Percentiles rank a stretch among this genome's conserved stretches.
phyloP scores from a whole-genome alignment of 64 coral and sea anemone genomes.

The Dendrophyllia cribrosa region DNA sequence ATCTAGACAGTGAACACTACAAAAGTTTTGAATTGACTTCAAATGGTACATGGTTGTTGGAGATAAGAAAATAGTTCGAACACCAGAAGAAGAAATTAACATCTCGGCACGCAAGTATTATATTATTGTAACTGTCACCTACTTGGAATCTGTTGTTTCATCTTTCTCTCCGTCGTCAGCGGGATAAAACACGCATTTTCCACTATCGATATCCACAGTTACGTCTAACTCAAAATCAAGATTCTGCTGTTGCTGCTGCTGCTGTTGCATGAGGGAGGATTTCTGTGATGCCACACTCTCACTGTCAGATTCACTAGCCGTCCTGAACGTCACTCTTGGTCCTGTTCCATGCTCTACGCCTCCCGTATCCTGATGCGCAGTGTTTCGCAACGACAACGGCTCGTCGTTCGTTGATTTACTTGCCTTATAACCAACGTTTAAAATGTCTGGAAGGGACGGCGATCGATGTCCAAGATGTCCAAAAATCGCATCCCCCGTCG shows the following conservation, averaged over 20 bases:
- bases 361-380: not conserved
- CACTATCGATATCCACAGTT: slow-evolving; percentile 91
- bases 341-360: not conserved
- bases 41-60: too few species aligned
- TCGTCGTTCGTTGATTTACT: not conserved
- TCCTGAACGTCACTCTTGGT: slow-evolving; percentile 83
- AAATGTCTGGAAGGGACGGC: slow-evolving; percentile 24
- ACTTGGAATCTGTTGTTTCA: slow-evolving; percentile 71
- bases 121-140: not conserved
- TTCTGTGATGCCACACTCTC: slow-evolving; percentile 46
- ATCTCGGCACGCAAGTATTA: too few species aligned
- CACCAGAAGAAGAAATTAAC: too few species aligned
- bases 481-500: slow-evolving; percentile 9
- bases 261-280: slow-evolving; percentile 35
- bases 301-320: slow-evolving; percentile 70
- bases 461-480: not conserved
- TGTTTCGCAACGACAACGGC: not conserved
- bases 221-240: slow-evolving; percentile 98
- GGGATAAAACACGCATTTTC: slow-evolving; percentile 92
- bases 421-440: slow-evolving; percentile 10
- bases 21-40: too few species aligned
- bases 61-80: too few species aligned
- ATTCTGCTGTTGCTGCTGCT: slow-evolving; percentile 43
- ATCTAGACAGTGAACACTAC: too few species aligned
- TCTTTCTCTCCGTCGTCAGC: slow-evolving; percentile 65